Conservation (phyloP, 2,797 vertebrate species). For the Serranus cabrilla region DNA sequence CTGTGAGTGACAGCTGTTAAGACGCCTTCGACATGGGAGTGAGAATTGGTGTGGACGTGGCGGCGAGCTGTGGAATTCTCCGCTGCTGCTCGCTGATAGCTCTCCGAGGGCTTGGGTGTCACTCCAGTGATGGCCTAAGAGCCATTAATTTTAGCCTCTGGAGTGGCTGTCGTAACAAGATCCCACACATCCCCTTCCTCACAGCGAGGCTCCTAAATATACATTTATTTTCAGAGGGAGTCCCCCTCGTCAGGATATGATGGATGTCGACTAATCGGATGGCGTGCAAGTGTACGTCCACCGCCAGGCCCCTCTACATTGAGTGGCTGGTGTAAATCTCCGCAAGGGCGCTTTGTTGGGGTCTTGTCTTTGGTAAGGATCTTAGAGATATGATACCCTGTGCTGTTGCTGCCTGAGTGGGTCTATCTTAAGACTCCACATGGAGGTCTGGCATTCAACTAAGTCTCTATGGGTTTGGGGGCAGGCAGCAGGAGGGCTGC, state of each 20-base stretch:
- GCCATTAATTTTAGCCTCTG: conserved; percentile 88
- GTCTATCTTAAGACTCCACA: conserved; percentile 86
- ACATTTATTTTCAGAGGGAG: conserved; percentile 84
- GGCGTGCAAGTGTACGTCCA: conserved; percentile 74
- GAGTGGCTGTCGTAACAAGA: conserved; percentile 85
- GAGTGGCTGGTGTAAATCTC: conserved; percentile 76
- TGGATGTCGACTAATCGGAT: conserved; percentile 83
- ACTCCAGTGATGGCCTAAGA: conserved; percentile 80
- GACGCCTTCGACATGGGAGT: conserved; percentile 68
- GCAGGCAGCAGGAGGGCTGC: conserved; percentile 73
- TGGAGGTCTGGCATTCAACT: conserved; percentile 85
- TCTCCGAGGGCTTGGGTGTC: conserved; percentile 83
- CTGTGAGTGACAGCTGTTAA: conserved; percentile 82
- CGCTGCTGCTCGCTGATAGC: conserved; percentile 80
- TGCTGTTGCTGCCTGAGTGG: conserved; percentile 81
- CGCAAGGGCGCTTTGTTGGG: conserved; percentile 66
- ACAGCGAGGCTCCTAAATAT: conserved; percentile 79
- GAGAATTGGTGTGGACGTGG: conserved; percentile 82
- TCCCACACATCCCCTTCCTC: conserved; percentile 60
- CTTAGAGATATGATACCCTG: conserved; percentile 82
- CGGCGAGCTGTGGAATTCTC: conserved; percentile 78
- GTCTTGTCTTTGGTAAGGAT: conserved; percentile 82
- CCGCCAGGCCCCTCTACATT: conserved; percentile 62
- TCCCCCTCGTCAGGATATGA: conserved; percentile 83
- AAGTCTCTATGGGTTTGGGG: conserved; percentile 79